Evolutionary conservation across 2,113 vertebrate species (phyloP).

Genomic region (Entomyzon cyanotis): DNA sequence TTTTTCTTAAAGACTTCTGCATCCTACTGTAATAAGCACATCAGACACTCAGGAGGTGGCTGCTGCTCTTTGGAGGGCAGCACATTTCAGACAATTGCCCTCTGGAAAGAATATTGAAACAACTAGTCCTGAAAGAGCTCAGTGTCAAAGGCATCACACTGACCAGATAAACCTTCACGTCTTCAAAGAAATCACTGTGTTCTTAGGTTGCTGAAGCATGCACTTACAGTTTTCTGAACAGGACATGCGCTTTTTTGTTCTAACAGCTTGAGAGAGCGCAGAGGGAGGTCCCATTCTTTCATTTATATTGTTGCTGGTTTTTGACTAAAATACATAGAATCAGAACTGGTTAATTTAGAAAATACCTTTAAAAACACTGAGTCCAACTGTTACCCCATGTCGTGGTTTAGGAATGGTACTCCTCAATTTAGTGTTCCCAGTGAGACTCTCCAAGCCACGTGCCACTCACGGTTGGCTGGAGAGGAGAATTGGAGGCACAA

Average conservation of each 20-base stretch:
- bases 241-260: not conserved
- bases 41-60: not conserved
- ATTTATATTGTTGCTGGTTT: not conserved
- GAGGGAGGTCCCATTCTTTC: not conserved
- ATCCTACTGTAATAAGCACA: not conserved
- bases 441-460: not conserved
- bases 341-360: not conserved
- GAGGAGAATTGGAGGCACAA: not conserved
- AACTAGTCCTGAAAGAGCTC: not conserved
- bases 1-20: not conserved
- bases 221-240: not conserved
- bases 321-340: not conserved
- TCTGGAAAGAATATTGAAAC: not conserved
- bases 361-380: not conserved
- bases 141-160: not conserved
- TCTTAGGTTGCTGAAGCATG: not conserved
- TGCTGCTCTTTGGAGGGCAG: not conserved
- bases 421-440: not conserved
- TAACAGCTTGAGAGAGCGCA: not conserved
- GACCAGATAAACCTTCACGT: not conserved
- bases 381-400: not conserved
- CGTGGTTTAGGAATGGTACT: not conserved
- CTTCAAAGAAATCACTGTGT: conserved; percentile 1
- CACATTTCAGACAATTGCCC: not conserved
- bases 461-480: rapidly evolving